Evolutionary conservation across 2,888 invertebrate species (phyloP), one percentile per base, ranked within the genome.

Genomic region (Lasioglossum marginatum): DNA sequence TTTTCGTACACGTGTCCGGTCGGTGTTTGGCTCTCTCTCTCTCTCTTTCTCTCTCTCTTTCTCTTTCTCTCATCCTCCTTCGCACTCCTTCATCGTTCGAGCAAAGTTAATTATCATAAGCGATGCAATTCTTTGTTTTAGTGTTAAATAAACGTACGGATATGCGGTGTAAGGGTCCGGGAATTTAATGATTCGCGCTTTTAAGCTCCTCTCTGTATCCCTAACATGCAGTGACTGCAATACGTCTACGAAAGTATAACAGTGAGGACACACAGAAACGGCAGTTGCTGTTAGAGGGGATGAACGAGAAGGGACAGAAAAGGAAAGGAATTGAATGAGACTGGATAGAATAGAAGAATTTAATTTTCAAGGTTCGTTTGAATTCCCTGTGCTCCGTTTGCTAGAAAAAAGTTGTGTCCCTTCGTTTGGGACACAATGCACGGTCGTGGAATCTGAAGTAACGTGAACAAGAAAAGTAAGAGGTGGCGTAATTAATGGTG

Each of bases 1-100:
- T 34, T 48, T 23, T 37, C 34, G 81, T 70, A 73, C 76, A 78
- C 75, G 76, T 83, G 89, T 75, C 48, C 78, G 45, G 27, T 4
- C 40, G 5, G 6, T 43, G 19, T 66, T 31, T 68, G 12, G 57
- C 43, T 45, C 1, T 52, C 6, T 40, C 45, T 4, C 45, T 31
- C 10, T 48, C 43, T 19, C 81, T 68, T 6, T 66, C 43, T 73
- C 10, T 48, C 45, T 4, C 37, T 31, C 14, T 48, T n/a, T 71
- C 43, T 16, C 77, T 73, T 2, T 68, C 45, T 73, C 79, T 63
- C 34, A 31, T 66, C 34, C 63, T 19, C 6, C 63, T 31, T 63
- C 31, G 31, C 14, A 31, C 31, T 31, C 4, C 60, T 27, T 16
- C 23, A 19, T 19, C 4, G 48, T 19, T 48, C 19, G 19, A 48